A percentile compares a stretch with the other conserved stretches of the same genome.
Evolutionary conservation across 2,113 vertebrate species (phyloP).

Genomic region (Oryzias woworae): DNA sequence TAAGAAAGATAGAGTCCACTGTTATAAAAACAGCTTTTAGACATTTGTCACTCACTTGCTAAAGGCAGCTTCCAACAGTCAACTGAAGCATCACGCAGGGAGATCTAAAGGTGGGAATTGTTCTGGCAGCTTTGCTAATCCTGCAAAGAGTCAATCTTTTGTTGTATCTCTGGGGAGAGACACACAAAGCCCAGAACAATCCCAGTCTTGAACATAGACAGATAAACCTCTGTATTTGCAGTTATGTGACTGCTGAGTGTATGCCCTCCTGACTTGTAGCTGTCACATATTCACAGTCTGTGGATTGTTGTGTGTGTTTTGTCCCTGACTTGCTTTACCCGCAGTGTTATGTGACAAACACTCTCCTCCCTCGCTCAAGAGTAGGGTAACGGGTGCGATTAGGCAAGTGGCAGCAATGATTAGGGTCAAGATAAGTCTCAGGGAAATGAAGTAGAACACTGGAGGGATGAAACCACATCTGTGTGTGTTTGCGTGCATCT

Average conservation of each 20-base stretch:
- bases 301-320: background rate
- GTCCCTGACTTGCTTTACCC: background rate
- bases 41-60: too few relatives aligned
- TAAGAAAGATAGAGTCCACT: too few relatives aligned
- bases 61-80: too few relatives aligned
- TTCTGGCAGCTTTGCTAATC: slow-evolving; percentile 11
- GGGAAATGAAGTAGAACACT: slow-evolving; percentile 1
- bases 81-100: slow-evolving; percentile 2
- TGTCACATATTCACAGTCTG: slow-evolving; percentile 5
- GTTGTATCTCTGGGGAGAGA: slow-evolving; percentile 25
- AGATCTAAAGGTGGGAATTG: background rate
- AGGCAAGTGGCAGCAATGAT: background rate
- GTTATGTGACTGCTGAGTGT: background rate
- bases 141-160: slow-evolving; percentile 22
- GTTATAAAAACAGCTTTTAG: too few relatives aligned
- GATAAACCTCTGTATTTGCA: slow-evolving; percentile 4
- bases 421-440: background rate
- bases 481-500: background rate
- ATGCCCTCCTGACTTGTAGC: slow-evolving; percentile 10
- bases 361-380: background rate
- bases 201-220: slow-evolving; percentile 19
- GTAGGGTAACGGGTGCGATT: background rate
- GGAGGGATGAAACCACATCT: background rate
- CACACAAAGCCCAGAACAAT: slow-evolving; percentile 27
- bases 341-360: too few relatives aligned